phyloP scores from a whole-genome alignment of 2,113 vertebrate species.

The Benitochromis conjunctus region DNA sequence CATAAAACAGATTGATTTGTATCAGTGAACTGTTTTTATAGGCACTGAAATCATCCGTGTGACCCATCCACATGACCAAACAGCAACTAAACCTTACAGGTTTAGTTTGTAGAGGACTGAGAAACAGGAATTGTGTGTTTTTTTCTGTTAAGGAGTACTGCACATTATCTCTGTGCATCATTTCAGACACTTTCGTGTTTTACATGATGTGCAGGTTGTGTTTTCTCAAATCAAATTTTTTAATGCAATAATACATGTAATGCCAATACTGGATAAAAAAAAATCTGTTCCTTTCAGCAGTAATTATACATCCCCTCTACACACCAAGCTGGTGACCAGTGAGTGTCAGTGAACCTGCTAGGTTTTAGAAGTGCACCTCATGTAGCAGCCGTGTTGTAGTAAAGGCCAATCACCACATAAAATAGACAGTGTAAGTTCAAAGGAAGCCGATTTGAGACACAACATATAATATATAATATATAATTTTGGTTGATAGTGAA shows the following conservation, averaged over 20 bases:
- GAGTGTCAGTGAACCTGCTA: neutral
- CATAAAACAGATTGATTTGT: neutral
- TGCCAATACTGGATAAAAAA: neutral
- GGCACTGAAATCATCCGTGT: neutral
- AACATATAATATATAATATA: no score
- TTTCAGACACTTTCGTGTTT: neutral
- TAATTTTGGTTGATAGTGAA: accelerated
- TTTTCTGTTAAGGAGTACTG: neutral
- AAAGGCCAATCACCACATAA: neutral
- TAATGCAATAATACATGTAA: neutral
- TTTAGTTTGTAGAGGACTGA: neutral
- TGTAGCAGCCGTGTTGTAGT: neutral
- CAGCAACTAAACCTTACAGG: neutral
- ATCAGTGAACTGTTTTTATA: neutral
- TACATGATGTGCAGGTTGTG: neutral
- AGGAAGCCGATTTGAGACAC: neutral
- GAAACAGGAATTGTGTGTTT: neutral
- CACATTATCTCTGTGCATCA: neutral
- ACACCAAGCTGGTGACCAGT: neutral
- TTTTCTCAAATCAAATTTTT: neutral
- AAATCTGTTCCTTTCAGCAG: neutral
- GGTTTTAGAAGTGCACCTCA: neutral
- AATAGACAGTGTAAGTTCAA: neutral
- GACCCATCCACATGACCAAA: neutral
- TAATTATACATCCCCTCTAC: neutral